Evolutionary conservation across 2,888 invertebrate species (phyloP).

Genomic region (Ethmia dodecea): DNA sequence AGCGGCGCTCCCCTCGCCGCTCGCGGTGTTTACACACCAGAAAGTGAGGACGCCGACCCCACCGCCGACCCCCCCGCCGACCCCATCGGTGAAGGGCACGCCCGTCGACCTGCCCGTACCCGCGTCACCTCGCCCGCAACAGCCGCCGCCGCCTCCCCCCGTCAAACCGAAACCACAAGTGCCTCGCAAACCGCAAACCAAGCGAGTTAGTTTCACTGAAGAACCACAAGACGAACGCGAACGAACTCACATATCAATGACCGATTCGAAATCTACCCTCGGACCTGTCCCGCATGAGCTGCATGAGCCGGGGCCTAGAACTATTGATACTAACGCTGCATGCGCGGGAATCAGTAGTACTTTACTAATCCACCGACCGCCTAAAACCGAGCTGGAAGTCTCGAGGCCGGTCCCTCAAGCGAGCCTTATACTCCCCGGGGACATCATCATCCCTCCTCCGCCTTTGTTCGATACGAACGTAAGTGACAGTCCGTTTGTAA

Average conservation of each 20-base stretch:
- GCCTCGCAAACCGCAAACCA: conserved; percentile 66
- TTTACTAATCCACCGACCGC: conserved; percentile 60
- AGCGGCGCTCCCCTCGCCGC: conserved; percentile 56
- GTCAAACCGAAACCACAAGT: conserved; percentile 65
- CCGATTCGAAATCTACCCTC: conserved; percentile 34
- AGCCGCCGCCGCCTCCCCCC: conserved; percentile 49
- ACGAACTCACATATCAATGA: conserved; percentile 31
- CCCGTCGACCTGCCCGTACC: conserved; percentile 31
- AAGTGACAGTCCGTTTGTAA: conserved; percentile 50
- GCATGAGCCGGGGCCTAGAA: conserved; percentile 42
- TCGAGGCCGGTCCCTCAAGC: conserved; percentile 45
- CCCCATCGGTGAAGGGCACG: conserved; percentile 30
- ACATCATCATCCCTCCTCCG: conserved; percentile 71
- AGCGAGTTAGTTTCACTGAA: conserved; percentile 73
- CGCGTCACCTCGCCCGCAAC: conserved; percentile 28
- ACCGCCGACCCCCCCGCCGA: conserved; percentile 24
- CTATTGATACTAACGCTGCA: conserved; percentile 66
- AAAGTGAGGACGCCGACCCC: conserved; percentile 40
- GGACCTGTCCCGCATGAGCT: conserved; percentile 45
- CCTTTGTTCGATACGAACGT: conserved; percentile 66
- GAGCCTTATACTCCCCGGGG: conserved; percentile 55
- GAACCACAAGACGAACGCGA: conserved; percentile 44
- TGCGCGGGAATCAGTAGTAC: conserved; percentile 49
- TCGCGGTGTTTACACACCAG: conserved; percentile 57
- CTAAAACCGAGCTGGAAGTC: conserved; percentile 43